These are phyloP conservation scores for Drosophila azteca DNA, from an alignment of 1,140 invertebrate species.

Conservation along the genomic window DNA sequence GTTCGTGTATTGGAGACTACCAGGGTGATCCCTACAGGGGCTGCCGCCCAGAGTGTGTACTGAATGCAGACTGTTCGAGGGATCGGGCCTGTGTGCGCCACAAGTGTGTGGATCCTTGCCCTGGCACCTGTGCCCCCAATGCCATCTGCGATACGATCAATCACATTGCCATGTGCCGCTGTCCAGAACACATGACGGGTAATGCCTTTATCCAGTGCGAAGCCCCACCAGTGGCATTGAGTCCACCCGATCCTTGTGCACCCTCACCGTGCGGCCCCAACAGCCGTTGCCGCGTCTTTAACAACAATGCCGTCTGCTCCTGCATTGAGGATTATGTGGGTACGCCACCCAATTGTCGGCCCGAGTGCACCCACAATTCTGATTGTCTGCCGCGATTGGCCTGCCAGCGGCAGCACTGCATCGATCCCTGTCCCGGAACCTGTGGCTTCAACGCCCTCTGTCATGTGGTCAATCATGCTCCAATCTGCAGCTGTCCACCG, in stretches of 20 bases:
- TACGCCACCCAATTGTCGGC: slow-evolving; percentile 91
- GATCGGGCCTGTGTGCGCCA: slow-evolving; percentile 87
- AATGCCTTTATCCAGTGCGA: slow-evolving; percentile 79
- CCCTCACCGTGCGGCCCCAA: slow-evolving; percentile 87
- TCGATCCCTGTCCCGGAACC: slow-evolving; percentile 88
- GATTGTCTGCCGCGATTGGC: slow-evolving; percentile 91
- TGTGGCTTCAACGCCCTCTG: slow-evolving; percentile 92
- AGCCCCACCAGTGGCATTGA: slow-evolving; percentile 65
- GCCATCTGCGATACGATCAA: slow-evolving; percentile 88
- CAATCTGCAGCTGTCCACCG: slow-evolving; percentile 90
- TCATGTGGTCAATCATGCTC: slow-evolving; percentile 91
- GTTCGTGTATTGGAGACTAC: slow-evolving; percentile 85
- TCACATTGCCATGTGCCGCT: slow-evolving; percentile 88
- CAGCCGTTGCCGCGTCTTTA: slow-evolving; percentile 84
- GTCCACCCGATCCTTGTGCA: slow-evolving; percentile 84
- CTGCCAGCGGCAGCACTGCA: slow-evolving; percentile 90
- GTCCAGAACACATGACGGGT: slow-evolving; percentile 85
- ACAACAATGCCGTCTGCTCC: slow-evolving; percentile 86
- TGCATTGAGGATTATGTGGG: slow-evolving; percentile 87
- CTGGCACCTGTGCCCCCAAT: slow-evolving; percentile 87
- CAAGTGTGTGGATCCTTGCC: slow-evolving; percentile 88
- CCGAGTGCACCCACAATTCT: slow-evolving; percentile 92
- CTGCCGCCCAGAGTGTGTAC: slow-evolving; percentile 77
- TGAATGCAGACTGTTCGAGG: slow-evolving; percentile 85
- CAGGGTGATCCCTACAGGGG: slow-evolving; percentile 84